Percentiles rank a stretch among this genome's conserved stretches.
These are phyloP conservation scores for Pasiphila rectangulata DNA, from an alignment of 2,888 invertebrate species.

Conservation along the genomic window DNA sequence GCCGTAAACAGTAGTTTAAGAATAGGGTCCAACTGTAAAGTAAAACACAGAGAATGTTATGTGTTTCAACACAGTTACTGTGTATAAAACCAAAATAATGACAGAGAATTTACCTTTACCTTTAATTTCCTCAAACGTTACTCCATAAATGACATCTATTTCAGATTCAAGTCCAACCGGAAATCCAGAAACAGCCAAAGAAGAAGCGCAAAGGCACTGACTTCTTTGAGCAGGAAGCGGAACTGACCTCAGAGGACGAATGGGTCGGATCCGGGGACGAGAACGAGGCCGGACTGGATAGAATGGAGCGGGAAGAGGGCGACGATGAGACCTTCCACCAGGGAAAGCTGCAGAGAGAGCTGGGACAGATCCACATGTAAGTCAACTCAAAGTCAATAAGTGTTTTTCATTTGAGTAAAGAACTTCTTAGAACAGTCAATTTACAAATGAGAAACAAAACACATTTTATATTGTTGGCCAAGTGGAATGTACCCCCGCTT, in stretches of 20 bases:
- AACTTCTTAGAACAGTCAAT: no score
- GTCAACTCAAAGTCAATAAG: slow-evolving; percentile 40
- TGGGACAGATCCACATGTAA: slow-evolving; percentile 93
- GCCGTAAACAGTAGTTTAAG: no score
- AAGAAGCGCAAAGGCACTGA: slow-evolving; percentile 80
- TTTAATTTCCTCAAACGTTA: no score
- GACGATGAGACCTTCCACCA: slow-evolving; percentile 92
- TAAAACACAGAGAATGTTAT: no score
- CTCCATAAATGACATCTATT: not conserved
- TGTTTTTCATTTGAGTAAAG: no score
- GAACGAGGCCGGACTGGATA: slow-evolving; percentile 89
- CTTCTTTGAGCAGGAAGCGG: slow-evolving; percentile 95
- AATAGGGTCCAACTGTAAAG: no score
- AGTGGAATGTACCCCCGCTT: no score
- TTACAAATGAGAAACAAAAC: no score
- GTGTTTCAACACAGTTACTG: no score
- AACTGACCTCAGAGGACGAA: slow-evolving; percentile 92
- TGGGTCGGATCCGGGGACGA: slow-evolving; percentile 92
- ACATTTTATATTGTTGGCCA: no score
- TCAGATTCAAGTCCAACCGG: slow-evolving; percentile 57
- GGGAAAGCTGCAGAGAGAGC: slow-evolving; percentile 86
- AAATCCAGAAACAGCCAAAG: slow-evolving; percentile 39
- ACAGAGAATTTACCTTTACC: no score
- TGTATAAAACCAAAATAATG: no score
- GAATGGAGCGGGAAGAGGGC: slow-evolving; percentile 90